Percentiles rank a stretch among this genome's conserved stretches.
Conservation (phyloP, 2,888 invertebrate species). For the Drosophila monieri region DNA sequence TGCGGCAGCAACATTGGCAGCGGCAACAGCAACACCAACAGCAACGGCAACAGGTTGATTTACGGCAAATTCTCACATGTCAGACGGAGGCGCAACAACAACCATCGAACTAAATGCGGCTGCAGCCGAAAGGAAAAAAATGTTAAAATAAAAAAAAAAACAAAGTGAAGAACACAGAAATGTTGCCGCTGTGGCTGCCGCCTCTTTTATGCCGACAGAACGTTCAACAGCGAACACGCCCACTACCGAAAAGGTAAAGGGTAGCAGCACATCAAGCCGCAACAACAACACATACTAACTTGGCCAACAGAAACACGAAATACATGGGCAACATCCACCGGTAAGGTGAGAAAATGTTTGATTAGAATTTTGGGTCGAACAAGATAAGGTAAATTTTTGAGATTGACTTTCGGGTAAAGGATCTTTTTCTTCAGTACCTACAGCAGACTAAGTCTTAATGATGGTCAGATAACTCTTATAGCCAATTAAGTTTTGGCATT, state of each 20-base stretch:
- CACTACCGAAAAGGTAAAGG: slow-evolving; percentile 58
- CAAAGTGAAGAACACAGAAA: slow-evolving; percentile 68
- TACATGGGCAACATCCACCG: slow-evolving; percentile 26
- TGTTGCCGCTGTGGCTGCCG: slow-evolving; percentile 60
- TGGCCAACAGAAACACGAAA: slow-evolving; percentile 19
- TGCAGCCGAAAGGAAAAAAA: slow-evolving; percentile 50
- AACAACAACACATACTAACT: slow-evolving; percentile 24
- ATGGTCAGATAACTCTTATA: slow-evolving; percentile 20
- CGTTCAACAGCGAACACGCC: slow-evolving; percentile 81
- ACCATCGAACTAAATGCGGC: slow-evolving; percentile 57
- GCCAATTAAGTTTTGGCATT: slow-evolving; percentile 20
- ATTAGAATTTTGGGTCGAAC: slow-evolving; percentile 55
- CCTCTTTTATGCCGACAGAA: slow-evolving; percentile 77
- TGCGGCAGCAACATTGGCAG: slow-evolving; percentile 37
- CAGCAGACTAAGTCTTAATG: slow-evolving; percentile 32
- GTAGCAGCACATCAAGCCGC: slow-evolving; percentile 40
- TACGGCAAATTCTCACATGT: slow-evolving; percentile 80
- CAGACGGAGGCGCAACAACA: slow-evolving; percentile 50
- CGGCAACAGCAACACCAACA: slow-evolving; percentile 23
- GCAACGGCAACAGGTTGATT: slow-evolving; percentile 75
- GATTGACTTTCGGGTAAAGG: slow-evolving; percentile 19
- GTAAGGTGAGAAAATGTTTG: slow-evolving; percentile 79
- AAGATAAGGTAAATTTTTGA: slow-evolving; percentile 33
- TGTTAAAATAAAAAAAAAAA: slow-evolving; percentile 25
- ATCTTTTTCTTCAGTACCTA: slow-evolving; percentile 18